Conservation (phyloP, 2,797 vertebrate species). For the Hapalemur alaotrensis region DNA sequence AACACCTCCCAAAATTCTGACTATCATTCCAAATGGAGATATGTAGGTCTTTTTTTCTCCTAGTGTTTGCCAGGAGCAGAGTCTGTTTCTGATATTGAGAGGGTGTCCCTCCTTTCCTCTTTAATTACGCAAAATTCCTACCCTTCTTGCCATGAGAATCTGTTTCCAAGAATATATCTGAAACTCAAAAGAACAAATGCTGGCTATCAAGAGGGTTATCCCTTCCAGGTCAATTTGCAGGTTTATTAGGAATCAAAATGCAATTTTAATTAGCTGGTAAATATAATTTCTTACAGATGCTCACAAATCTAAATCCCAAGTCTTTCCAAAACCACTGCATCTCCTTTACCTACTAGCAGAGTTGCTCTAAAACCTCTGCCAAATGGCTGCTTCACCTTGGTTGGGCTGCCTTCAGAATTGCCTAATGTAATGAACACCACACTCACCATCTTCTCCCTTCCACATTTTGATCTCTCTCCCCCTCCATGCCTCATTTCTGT, state of each 20-base stretch:
- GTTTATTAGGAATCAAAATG: constrained; percentile 26
- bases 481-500: not conserved
- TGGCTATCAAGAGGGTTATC: not conserved
- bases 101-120: not conserved
- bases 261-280: constrained; percentile 3
- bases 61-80: not conserved
- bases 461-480: not conserved
- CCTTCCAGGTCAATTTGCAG: not conserved
- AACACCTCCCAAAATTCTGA: not conserved
- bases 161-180: constrained; percentile 25
- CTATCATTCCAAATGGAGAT: not conserved
- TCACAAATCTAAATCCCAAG: not conserved
- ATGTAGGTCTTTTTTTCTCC: not conserved
- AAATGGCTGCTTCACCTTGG: not conserved
- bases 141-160: constrained; percentile 20
- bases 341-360: not conserved
- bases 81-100: constrained; percentile 20
- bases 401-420: not conserved
- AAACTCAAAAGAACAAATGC: constrained; percentile 21
- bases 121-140: constrained; percentile 46
- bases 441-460: not conserved
- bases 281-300: not conserved
- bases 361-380: not conserved
- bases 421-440: not conserved
- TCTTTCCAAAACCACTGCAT: not conserved